Evolutionary conservation across 2,113 vertebrate species (phyloP).

Genomic region (Paradoxurus hermaphroditus): DNA sequence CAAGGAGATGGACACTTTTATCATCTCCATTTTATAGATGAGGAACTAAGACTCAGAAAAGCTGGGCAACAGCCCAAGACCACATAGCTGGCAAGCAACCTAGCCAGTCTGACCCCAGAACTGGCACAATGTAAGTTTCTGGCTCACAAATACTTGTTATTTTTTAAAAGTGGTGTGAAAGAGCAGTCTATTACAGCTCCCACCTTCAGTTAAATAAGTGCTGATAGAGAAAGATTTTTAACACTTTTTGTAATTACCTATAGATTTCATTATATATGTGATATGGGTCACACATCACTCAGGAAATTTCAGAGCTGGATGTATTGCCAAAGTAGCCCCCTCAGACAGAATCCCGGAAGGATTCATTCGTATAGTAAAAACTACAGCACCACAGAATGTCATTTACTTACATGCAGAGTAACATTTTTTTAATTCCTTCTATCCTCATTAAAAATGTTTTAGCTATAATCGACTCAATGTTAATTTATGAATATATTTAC

Average conservation of each 20-base stretch:
- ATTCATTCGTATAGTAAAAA: not conserved
- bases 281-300: not conserved
- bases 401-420: not conserved
- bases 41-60: not conserved
- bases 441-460: constrained; percentile 42
- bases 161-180: constrained; percentile 19
- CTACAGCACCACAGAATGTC: not conserved
- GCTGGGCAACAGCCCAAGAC: not conserved
- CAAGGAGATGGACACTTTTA: not conserved
- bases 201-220: not conserved
- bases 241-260: constrained; percentile 14
- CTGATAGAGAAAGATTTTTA: not conserved
- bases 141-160: not conserved
- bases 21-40: not conserved
- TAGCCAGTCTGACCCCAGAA: not conserved
- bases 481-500: constrained; percentile 40
- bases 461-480: not conserved
- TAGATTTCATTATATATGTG: not conserved
- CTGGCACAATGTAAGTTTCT: not conserved
- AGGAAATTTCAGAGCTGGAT: not conserved
- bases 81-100: not conserved
- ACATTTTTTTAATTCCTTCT: not conserved
- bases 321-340: not conserved
- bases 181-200: not conserved
- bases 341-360: not conserved